Conservation (phyloP, 1,140 invertebrate genomes). For the Periplaneta americana region DNA sequence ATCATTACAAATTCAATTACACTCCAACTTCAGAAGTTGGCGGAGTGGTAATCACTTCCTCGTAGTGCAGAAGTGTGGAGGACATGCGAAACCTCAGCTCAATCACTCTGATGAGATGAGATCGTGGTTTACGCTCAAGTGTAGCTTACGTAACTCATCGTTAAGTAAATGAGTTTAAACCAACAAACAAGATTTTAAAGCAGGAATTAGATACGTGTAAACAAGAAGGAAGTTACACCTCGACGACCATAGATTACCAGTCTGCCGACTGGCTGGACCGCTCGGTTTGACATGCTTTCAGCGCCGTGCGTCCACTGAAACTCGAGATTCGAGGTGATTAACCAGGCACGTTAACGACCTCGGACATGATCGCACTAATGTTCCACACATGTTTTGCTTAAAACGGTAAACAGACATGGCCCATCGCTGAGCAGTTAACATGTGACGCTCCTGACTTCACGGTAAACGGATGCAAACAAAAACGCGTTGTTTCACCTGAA, state of each 20-base stretch:
- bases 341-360: not conserved
- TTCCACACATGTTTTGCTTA: not conserved
- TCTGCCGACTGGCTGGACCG: not conserved
- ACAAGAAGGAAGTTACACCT: not conserved
- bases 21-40: no score
- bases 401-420: not conserved
- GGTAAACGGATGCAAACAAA: no score
- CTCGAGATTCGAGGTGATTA: not conserved
- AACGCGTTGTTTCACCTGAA: no score
- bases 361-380: not conserved
- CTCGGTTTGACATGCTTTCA: not conserved
- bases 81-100: no score
- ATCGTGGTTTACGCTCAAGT: no score
- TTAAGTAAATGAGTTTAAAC: not conserved
- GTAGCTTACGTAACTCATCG: not conserved
- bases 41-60: no score
- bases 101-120: no score
- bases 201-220: no score
- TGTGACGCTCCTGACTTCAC: no score
- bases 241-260: not conserved
- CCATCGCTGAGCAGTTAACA: not conserved
- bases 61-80: no score
- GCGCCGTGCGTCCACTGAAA: not conserved
- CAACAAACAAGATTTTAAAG: no score
- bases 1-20: no score